phyloP scores from a whole-genome alignment of 2,888 invertebrate species.

The Drosophila lutescens region DNA sequence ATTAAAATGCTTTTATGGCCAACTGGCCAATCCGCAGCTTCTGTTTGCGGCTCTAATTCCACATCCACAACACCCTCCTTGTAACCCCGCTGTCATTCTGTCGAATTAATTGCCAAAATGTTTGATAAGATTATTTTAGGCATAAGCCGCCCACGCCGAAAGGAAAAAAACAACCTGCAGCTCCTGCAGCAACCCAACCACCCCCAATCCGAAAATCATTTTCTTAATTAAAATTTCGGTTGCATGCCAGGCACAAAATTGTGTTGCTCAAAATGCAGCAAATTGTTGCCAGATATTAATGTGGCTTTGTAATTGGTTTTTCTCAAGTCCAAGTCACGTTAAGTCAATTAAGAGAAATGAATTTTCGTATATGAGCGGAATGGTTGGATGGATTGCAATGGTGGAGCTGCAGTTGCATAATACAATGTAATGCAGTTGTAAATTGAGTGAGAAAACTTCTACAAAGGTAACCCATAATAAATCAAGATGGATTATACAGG shows the following conservation, averaged over 20 bases:
- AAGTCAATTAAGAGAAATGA: constrained; percentile 74
- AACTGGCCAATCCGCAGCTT: constrained; percentile 49
- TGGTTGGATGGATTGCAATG: constrained; percentile 31
- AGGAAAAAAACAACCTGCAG: constrained; percentile 5
- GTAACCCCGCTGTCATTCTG: constrained; percentile 27
- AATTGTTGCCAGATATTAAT: constrained; percentile 69
- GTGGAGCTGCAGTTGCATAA: constrained; percentile 29
- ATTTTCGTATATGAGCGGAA: constrained; percentile 52
- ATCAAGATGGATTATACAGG: no score
- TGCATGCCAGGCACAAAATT: constrained; percentile 58
- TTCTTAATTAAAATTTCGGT: constrained; percentile 73
- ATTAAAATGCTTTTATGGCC: constrained; percentile 79
- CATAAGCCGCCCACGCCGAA: constrained; percentile 23
- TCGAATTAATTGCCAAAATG: constrained; percentile 74
- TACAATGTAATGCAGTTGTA: constrained; percentile 5
- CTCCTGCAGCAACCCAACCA: constrained; percentile 1
- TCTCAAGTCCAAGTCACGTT: constrained; percentile 75
- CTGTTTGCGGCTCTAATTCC: constrained; percentile 37
- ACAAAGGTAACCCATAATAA: neutral
- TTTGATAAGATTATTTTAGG: constrained; percentile 71
- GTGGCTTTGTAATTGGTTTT: constrained; percentile 74
- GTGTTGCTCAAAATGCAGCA: constrained; percentile 50
- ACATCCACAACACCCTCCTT: constrained; percentile 3
- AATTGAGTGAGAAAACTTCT: constrained; percentile 23
- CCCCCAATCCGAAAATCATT: constrained; percentile 38